Conservation (phyloP, 1,140 invertebrate species). For the Hydropsyche tenuis region DNA sequence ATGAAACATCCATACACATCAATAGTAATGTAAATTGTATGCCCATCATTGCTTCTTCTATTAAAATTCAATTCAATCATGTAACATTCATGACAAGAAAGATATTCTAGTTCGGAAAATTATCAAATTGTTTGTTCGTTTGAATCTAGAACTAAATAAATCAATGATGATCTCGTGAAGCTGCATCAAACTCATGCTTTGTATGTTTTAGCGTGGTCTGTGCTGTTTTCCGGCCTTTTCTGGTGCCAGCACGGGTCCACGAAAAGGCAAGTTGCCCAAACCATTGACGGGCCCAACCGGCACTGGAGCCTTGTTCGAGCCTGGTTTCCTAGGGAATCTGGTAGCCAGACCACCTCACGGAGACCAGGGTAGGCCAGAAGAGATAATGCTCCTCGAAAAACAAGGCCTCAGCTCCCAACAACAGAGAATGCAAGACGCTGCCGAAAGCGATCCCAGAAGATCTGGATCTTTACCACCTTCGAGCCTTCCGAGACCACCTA, state of each 20-base stretch:
- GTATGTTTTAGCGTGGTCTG: conserved; percentile 75
- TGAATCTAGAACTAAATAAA: not conserved
- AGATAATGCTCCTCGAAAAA: conserved; percentile 76
- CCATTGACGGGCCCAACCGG: conserved; percentile 75
- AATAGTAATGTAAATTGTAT: too few species aligned
- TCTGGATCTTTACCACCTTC: conserved; percentile 66
- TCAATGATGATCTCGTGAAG: not conserved
- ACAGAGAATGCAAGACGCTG: conserved; percentile 68
- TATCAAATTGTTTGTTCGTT: not conserved
- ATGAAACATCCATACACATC: too few species aligned
- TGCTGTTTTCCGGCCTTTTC: conserved; percentile 88
- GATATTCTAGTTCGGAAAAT: too few species aligned
- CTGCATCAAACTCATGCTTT: not conserved
- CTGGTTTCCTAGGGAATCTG: conserved; percentile 62
- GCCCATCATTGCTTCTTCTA: too few species aligned
- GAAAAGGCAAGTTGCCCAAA: conserved; percentile 84
- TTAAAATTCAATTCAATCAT: not conserved
- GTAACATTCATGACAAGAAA: too few species aligned
- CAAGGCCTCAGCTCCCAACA: conserved; percentile 78
- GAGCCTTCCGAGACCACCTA: conserved; percentile 72
- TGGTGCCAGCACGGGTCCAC: conserved; percentile 79
- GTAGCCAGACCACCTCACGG: conserved; percentile 55
- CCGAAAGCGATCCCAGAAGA: conserved; percentile 58
- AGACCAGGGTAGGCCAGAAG: conserved; percentile 65
- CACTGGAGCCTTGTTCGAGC: conserved; percentile 63